These are phyloP conservation scores for Coilia nasus DNA, from an alignment of 2,797 vertebrate species.

Conservation along the genomic window DNA sequence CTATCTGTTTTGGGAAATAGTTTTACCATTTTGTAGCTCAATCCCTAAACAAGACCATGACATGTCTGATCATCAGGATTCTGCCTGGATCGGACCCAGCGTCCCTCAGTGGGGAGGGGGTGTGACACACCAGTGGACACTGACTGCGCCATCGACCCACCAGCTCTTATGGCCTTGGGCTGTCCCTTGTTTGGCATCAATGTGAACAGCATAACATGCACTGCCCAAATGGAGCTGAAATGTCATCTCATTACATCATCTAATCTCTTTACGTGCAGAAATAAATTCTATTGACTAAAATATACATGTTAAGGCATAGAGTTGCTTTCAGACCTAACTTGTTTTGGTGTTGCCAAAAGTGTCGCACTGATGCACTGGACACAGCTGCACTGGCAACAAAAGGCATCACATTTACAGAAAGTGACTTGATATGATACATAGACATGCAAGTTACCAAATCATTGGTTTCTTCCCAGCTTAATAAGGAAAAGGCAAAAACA, in stretches of 20 bases:
- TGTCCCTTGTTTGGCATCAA: conserved; percentile 21
- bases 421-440: too few species aligned
- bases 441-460: too few species aligned
- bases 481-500: too few species aligned
- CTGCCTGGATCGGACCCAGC: conserved; percentile 48
- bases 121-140: conserved; percentile 51
- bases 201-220: conserved; percentile 28
- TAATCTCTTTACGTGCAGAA: not conserved
- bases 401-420: too few species aligned
- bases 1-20: not conserved
- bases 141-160: conserved; percentile 55
- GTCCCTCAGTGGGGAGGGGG: conserved; percentile 1
- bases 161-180: conserved; percentile 49
- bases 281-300: not conserved
- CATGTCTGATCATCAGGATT: conserved; percentile 47
- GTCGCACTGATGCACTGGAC: too few species aligned
- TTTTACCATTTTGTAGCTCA: not conserved
- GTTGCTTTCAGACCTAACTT: not conserved
- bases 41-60: conserved; percentile 38
- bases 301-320: not conserved
- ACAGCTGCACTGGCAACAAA: too few species aligned
- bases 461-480: too few species aligned
- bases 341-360: too few species aligned
- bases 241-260: not conserved
- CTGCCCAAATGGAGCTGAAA: conserved; percentile 26